phyloP scores from a whole-genome alignment of 1,140 invertebrate species.

The Schlechtendalia chinensis region DNA sequence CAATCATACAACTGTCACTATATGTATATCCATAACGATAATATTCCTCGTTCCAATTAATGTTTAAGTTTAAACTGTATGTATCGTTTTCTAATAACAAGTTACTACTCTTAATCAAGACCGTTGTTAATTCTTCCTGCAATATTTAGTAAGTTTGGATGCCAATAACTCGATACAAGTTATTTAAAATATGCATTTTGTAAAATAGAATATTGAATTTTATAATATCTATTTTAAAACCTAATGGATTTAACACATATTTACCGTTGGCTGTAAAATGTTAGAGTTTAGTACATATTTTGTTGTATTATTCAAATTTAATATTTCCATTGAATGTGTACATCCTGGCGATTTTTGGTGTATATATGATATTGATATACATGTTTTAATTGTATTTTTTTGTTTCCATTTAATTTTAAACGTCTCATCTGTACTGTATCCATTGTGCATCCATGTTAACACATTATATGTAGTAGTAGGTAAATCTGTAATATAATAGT shows the following conservation, averaged over 20 bases:
- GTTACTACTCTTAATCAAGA: not conserved
- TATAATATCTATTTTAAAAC: not conserved
- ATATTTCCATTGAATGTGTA: not conserved
- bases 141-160: not conserved
- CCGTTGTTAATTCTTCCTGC: not conserved
- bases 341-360: not conserved
- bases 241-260: not conserved
- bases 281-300: not conserved
- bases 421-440: not conserved
- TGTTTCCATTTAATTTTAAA: slow-evolving; percentile 12
- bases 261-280: not conserved
- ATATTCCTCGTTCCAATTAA: no score
- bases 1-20: not conserved
- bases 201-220: not conserved
- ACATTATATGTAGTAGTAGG: not conserved
- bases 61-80: not conserved
- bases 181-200: not conserved
- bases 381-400: slow-evolving; percentile 8
- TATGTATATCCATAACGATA: no score
- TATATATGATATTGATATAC: slow-evolving; percentile 19
- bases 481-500: no score
- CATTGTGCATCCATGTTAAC: not conserved
- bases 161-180: not conserved
- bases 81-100: not conserved
- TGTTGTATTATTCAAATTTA: not conserved